A percentile compares a stretch with the other conserved stretches of the same genome.
Conservation (phyloP, 2,113 vertebrate species). For the Spea multiplicata region DNA sequence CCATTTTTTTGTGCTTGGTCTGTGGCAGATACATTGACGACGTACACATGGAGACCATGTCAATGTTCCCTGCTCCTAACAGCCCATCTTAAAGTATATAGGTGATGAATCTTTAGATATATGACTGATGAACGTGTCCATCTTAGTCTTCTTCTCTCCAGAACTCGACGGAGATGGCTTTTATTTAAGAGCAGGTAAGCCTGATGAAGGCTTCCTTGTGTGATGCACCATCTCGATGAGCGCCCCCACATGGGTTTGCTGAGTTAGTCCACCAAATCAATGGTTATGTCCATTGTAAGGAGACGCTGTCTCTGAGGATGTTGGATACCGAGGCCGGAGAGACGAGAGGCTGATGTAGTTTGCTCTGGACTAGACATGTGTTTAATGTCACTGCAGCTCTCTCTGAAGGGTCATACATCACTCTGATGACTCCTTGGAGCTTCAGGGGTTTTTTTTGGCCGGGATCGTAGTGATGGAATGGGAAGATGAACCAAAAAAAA, state of each 20-base stretch:
- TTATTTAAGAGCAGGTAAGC: no score
- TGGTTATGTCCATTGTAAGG: slow-evolving; percentile 1
- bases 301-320: slow-evolving; percentile 27
- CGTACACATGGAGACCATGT: no score
- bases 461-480: not conserved
- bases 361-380: slow-evolving; percentile 4
- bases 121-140: no score
- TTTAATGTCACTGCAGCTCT: slow-evolving; percentile 40
- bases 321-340: not conserved
- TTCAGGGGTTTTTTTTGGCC: not conserved
- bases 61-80: no score
- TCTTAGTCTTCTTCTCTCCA: no score
- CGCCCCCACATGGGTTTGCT: not conserved
- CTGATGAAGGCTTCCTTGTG: no score
- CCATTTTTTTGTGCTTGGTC: no score
- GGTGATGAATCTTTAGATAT: no score
- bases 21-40: no score
- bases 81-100: no score
- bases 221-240: not conserved
- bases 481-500: not conserved
- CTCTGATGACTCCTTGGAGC: slow-evolving; percentile 27
- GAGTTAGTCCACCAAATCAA: slow-evolving; percentile 11
- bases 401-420: slow-evolving; percentile 23
- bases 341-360: slow-evolving; percentile 14
- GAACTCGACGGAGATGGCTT: no score